Evolutionary conservation across 1,140 invertebrate genomes (phyloP).

Genomic region (Aphis craccivora): DNA sequence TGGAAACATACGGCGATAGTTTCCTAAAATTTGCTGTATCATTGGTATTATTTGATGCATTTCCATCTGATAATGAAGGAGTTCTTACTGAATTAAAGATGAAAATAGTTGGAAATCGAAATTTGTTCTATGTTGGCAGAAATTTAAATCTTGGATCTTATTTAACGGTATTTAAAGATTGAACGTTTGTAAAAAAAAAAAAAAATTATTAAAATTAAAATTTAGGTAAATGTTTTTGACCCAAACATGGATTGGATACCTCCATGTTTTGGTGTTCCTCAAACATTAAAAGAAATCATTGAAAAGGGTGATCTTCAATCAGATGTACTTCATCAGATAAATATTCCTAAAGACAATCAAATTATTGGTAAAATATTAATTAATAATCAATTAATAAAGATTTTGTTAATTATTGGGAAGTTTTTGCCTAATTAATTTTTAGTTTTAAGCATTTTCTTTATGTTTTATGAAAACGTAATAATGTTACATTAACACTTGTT

Average conservation of each 20-base stretch:
- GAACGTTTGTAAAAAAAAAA: conserved; percentile 1
- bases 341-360: conserved; percentile 64
- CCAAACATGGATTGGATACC: conserved; percentile 69
- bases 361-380: conserved; percentile 64
- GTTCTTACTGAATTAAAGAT: conserved; percentile 78
- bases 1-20: conserved; percentile 88
- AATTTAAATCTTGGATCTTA: conserved; percentile 65
- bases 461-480: background rate
- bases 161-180: conserved; percentile 63
- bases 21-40: conserved; percentile 84
- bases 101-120: conserved; percentile 82
- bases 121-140: conserved; percentile 74
- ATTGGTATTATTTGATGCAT: conserved; percentile 76
- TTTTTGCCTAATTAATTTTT: background rate
- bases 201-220: background rate
- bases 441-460: background rate
- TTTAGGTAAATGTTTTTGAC: conserved; percentile 50
- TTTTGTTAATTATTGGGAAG: background rate
- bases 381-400: background rate
- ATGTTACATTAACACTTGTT: background rate
- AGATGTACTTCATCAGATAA: conserved; percentile 65
- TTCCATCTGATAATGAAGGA: conserved; percentile 77
- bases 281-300: conserved; percentile 59
- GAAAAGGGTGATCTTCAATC: conserved; percentile 62
- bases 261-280: conserved; percentile 65